Evolutionary conservation across 2,113 vertebrate species (phyloP).

Genomic region (Columba livia): DNA sequence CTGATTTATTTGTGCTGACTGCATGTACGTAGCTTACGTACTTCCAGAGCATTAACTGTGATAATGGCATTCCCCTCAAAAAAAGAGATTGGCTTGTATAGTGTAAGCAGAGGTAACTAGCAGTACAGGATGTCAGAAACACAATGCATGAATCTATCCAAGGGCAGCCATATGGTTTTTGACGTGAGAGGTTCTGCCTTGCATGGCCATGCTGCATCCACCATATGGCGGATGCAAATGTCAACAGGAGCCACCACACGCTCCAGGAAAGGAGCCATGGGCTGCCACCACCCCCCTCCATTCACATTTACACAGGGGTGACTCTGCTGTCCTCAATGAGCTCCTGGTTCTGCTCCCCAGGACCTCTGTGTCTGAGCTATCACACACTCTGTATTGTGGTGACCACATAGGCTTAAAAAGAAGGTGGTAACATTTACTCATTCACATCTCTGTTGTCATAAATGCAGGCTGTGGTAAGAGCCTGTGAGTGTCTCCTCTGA

Average conservation of each 20-base stretch:
- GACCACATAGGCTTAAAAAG: not conserved
- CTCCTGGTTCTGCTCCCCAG: not conserved
- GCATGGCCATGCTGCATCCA: fast-evolving
- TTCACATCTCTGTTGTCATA: not conserved
- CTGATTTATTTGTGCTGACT: not conserved
- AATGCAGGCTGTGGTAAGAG: not conserved
- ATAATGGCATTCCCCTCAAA: not conserved
- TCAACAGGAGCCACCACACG: not conserved
- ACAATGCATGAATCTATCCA: fast-evolving
- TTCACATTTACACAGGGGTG: not conserved
- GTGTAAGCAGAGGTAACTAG: fast-evolving
- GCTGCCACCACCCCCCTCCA: not conserved
- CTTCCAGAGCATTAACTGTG: not conserved
- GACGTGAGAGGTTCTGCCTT: not conserved
- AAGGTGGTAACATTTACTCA: not conserved
- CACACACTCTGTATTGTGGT: fast-evolving
- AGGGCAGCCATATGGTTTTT: not conserved
- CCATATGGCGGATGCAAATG: not conserved
- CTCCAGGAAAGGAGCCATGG: fast-evolving
- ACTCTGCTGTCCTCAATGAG: fast-evolving
- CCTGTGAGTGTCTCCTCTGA: not conserved
- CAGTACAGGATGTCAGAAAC: fast-evolving
- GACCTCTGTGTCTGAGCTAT: not conserved
- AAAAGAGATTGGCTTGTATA: fast-evolving
- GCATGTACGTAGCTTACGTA: not conserved